Evolutionary conservation across 2,888 invertebrate species (phyloP).

Genomic region (Pseudanteris insignis): DNA sequence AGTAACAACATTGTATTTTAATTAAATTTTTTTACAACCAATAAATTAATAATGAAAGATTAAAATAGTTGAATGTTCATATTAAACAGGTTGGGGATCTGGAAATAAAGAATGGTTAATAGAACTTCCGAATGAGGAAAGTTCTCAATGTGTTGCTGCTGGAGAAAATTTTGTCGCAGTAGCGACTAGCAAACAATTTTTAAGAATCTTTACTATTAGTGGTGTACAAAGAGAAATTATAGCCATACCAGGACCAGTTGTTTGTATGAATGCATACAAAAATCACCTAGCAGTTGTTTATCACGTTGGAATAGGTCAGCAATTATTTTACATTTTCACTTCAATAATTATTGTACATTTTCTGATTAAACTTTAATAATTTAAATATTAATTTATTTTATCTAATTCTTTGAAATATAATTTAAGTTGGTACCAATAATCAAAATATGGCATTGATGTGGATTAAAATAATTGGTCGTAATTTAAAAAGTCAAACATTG

Average conservation of each 20-base stretch:
- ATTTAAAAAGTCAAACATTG: conserved; percentile 69
- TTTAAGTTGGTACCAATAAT: conserved; percentile 68
- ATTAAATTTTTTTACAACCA: neutral
- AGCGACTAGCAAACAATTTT: conserved; percentile 77
- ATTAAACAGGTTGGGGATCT: conserved; percentile 66
- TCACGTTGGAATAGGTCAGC: conserved; percentile 71
- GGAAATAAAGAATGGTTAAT: conserved; percentile 89
- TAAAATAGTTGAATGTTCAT: neutral
- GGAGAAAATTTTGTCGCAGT: conserved; percentile 81
- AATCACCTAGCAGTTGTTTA: conserved; percentile 74
- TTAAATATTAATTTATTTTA: neutral
- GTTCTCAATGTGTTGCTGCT: conserved; percentile 73
- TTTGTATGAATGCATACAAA: conserved; percentile 74
- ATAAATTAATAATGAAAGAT: neutral
- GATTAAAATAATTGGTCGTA: conserved; percentile 66
- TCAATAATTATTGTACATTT: no score
- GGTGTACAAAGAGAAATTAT: conserved; percentile 87
- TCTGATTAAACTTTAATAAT: no score
- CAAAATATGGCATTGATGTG: conserved; percentile 70
- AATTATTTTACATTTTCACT: no score
- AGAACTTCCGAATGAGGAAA: conserved; percentile 81
- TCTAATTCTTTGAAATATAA: neutral
- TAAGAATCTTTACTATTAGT: conserved; percentile 85
- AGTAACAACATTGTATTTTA: no score
- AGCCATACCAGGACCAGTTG: conserved; percentile 77